Evolutionary conservation across 2,797 vertebrate species (phyloP).

Genomic region (Sebastolobus altivelis): DNA sequence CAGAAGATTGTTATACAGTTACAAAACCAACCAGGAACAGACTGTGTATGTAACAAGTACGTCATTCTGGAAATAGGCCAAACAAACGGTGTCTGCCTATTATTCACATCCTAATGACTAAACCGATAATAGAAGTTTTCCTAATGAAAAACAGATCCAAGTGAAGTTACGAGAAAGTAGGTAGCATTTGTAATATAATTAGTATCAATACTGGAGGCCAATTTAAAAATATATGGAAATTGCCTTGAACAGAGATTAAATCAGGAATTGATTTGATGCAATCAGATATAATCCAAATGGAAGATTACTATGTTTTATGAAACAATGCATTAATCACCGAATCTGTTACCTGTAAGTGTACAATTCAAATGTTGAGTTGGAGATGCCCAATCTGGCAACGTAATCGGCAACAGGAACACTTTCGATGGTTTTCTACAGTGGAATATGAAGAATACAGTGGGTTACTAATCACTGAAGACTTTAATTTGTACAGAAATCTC

Average conservation of each 20-base stretch:
- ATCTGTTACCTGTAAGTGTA: constrained; percentile 93
- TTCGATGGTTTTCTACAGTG: constrained; percentile 89
- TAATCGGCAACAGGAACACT: constrained; percentile 85
- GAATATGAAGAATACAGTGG: constrained; percentile 1
- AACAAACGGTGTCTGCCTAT: constrained; percentile 36
- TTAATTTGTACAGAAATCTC: neutral
- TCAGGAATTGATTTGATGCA: neutral
- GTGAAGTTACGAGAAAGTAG: constrained; percentile 13
- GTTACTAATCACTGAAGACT: neutral
- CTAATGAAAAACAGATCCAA: constrained; percentile 25
- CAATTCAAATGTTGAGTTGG: constrained; percentile 92
- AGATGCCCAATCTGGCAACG: constrained; percentile 91
- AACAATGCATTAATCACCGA: neutral
- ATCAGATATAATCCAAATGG: neutral
- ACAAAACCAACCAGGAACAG: constrained; percentile 25
- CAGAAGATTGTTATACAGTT: constrained; percentile 22
- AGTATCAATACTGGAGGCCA: neutral
- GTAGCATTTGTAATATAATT: neutral
- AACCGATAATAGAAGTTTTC: constrained; percentile 1
- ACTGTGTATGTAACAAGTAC: constrained; percentile 19
- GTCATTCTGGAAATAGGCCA: constrained; percentile 42
- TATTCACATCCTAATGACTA: constrained; percentile 29
- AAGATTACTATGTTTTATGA: neutral
- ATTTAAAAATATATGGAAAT: constrained; percentile 10
- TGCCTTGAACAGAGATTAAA: neutral